Evolutionary conservation across 2,888 invertebrate species (phyloP).

Genomic region (Catocala fraxini): DNA sequence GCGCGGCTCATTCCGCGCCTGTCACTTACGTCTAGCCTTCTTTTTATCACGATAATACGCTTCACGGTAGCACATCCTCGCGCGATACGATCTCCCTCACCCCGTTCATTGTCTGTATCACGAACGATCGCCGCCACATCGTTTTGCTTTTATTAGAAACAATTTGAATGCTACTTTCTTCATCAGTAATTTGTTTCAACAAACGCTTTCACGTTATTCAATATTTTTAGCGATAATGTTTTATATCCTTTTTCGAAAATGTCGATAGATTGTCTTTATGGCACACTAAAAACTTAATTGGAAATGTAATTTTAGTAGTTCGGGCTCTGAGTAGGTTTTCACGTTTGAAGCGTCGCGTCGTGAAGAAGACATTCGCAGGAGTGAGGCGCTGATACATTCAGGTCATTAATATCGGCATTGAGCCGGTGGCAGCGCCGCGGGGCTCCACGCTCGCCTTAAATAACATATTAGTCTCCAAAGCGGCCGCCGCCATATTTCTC

Average conservation of each 20-base stretch:
- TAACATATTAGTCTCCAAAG: conserved; percentile 83
- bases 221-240: conserved; percentile 1
- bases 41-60: conserved; percentile 43
- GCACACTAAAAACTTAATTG: conserved; percentile 38
- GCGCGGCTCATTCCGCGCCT: conserved; percentile 47
- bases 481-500: conserved; percentile 80
- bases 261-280: conserved; percentile 24
- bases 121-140: conserved; percentile 27
- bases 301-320: conserved; percentile 12
- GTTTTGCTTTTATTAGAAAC: conserved; percentile 8
- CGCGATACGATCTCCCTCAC: conserved; percentile 42
- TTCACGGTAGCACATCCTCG: conserved; percentile 48
- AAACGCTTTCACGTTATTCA: conserved; percentile 1
- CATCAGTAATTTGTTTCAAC: background rate
- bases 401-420: conserved; percentile 82
- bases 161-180: conserved; percentile 1
- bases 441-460: conserved; percentile 75
- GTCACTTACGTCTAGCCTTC: conserved; percentile 53
- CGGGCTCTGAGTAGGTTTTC: conserved; percentile 3
- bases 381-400: conserved; percentile 71
- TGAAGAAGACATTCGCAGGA: conserved; percentile 73
- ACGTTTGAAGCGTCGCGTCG: conserved; percentile 33
- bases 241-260: no score
- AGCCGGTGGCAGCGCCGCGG: conserved; percentile 79
- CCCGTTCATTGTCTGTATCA: conserved; percentile 40